Evolutionary conservation across 2,797 vertebrate species (phyloP), one percentile per base, ranked within the genome.

Genomic region (Phyllotis vaccarum): DNA sequence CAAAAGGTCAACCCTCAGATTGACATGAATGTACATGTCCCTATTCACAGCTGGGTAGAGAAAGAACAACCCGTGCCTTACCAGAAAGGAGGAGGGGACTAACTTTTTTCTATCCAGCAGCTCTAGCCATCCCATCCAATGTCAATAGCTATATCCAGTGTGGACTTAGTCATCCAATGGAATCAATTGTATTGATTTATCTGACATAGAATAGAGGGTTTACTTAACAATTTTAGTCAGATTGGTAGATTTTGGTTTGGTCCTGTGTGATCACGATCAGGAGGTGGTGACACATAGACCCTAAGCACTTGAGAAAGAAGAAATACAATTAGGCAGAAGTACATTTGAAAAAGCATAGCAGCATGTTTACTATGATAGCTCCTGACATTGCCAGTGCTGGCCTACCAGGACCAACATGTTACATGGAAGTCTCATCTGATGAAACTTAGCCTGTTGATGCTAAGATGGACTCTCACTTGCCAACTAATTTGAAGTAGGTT

Each of bases 181-280:
- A 11, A 4, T 24, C 12, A 12, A n/a, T n/a, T n/a, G n/a, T 81
- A 40, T 7, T 24, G 68, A 75, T 72, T 74, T 85, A 21, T 90
- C 92, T 34, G 46, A 75, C 16, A 89, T 54, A 75, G 90, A 68
- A 93, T 49, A 70, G 92, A 93, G 58, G 43, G 3, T 40, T 86
- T 83, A 46, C 24, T 74, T 87, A 66, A 75, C 21, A 56, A 66
- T 40, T 72, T 74, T 43, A 94, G 49, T 8, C 12, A 90, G 82
- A 80, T 0, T 40, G 52, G n/a, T 31, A 90, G 68, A 85, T 81
- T 86, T 62, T 82, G 62, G 54, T 46, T 91, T 90, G 54, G 40
- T 31, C 92, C 80, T 80, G 34, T 87, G 62, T 83, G 90, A 86
- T 31, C 29, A 72, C 29, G n/a, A 17, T 64, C 75, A 90, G 10